Evolutionary conservation across 2,113 vertebrate species (phyloP).

Genomic region (Emydocephalus ijimae): DNA sequence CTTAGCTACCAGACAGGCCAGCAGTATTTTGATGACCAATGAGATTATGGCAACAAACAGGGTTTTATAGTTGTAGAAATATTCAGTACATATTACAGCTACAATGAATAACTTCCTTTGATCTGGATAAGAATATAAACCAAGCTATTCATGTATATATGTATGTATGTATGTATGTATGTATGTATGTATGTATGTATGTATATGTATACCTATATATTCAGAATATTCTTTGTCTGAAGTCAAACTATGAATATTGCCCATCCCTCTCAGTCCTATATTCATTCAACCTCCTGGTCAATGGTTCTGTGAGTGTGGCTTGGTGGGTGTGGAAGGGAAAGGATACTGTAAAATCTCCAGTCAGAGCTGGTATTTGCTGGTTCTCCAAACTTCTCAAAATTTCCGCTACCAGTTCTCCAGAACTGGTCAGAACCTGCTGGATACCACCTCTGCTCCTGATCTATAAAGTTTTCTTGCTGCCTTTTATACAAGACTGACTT

Average conservation of each 20-base stretch:
- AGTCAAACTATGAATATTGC: neutral
- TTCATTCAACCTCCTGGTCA: neutral
- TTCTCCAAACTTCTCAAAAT: no score
- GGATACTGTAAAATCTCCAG: no score
- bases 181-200: no score
- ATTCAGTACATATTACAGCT: neutral
- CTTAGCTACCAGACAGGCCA: neutral
- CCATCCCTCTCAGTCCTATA: neutral
- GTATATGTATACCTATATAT: neutral
- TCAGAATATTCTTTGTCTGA: neutral
- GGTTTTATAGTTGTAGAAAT: neutral
- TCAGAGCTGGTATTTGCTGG: no score
- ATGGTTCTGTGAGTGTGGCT: no score
- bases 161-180: no score
- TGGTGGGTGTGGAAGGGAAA: no score
- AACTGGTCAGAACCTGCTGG: no score
- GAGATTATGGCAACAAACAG: neutral
- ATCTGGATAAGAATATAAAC: neutral
- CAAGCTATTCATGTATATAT: neutral
- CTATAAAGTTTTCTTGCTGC: neutral
- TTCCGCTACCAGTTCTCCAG: no score
- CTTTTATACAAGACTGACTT: neutral
- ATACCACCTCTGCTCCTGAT: neutral
- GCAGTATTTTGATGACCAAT: neutral
- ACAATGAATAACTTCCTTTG: neutral